Evolutionary conservation across 2,888 invertebrate species (phyloP), one percentile per base, ranked within the genome.

Genomic region (Melieria picta): DNA sequence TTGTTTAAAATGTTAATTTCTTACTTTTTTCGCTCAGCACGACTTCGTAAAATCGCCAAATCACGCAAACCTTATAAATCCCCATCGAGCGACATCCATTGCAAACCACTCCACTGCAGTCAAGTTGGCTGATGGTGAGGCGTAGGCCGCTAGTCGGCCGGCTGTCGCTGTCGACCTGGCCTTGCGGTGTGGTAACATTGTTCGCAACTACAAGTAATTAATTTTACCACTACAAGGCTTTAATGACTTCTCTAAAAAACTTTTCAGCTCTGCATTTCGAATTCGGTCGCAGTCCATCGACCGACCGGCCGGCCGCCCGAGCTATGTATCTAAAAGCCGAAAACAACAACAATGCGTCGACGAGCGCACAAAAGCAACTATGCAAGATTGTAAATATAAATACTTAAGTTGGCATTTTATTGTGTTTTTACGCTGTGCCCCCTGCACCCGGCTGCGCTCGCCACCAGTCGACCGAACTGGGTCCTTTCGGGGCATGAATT

Each of bases 151-250:
- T n/a, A n/a, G n/a, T n/a, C n/a, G n/a, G n/a, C 16, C 16, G 16
- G 16, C 30, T 30, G 30, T 30, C 30, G 30, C 30, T 1, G 30
- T 2, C 30, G 30, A 30, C 30, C 30, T 56, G 48, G 47, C 43
- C 43, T 80, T 80, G 81, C 80, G 84, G 84, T 83, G 79, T 78
- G 81, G 83, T 82, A 81, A 83, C 82, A 83, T 83, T 84, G 85
- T 83, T 83, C 82, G 82, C 83, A 85, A 84, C 84, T 84, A 86
- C 84, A 86, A 84, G 85, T 84, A 86, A 86, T 85, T 86, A 86
- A 85, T 86, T 85, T 85, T 83, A 85, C 86, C 85, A 84, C 85
- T 85, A 86, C 85, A 86, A 84, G 85, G 81, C 81, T 85, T 86
- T 86, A 86, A 86, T 86, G 85, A 83, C 85, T 85, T 82, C 82